A percentile compares a stretch with the other conserved stretches of the same genome.
Conservation (phyloP, 2,888 invertebrate genomes). For the Meghimatium bilineatum region DNA sequence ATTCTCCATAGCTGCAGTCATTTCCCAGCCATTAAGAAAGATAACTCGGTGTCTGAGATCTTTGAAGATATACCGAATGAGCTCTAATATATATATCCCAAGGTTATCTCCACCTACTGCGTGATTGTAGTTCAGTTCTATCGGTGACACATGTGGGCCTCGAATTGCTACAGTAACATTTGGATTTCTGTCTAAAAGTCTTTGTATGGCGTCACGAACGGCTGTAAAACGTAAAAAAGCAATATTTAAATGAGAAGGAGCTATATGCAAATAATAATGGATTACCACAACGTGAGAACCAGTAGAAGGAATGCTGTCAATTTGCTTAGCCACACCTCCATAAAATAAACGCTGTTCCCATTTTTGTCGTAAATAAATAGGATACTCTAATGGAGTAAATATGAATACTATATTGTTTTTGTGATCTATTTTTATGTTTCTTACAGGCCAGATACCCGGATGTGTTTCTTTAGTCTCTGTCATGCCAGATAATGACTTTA, state of each 20-base stretch:
- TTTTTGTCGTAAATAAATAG: neutral
- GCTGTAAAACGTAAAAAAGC: slow-evolving; percentile 1
- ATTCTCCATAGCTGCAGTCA: slow-evolving; percentile 38
- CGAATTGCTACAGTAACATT: slow-evolving; percentile 22
- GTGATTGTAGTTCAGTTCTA: slow-evolving; percentile 19
- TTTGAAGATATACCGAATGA: slow-evolving; percentile 13
- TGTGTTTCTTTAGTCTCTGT: too few relatives aligned
- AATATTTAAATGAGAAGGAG: slow-evolving; percentile 19
- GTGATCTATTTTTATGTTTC: neutral
- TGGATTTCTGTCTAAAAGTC: slow-evolving; percentile 26
- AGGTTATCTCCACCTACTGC: slow-evolving; percentile 36
- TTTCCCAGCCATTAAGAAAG: slow-evolving; percentile 44
- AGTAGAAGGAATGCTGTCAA: slow-evolving; percentile 20
- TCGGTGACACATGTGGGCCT: slow-evolving; percentile 26
- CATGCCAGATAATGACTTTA: neutral
- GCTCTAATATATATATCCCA: slow-evolving; percentile 1
- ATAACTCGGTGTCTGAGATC: slow-evolving; percentile 25
- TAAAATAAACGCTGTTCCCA: neutral
- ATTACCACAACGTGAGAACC: slow-evolving; percentile 24
- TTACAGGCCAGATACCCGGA: neutral
- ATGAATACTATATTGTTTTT: neutral
- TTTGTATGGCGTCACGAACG: slow-evolving; percentile 4
- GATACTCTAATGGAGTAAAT: slow-evolving; percentile 35
- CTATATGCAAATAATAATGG: slow-evolving; percentile 33
- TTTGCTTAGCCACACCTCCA: slow-evolving; percentile 27